Percentiles rank a stretch among this genome's conserved stretches.
These are phyloP conservation scores for Gasterosteus aculeatus DNA, from an alignment of 2,113 vertebrate species.

Conservation along the genomic window DNA sequence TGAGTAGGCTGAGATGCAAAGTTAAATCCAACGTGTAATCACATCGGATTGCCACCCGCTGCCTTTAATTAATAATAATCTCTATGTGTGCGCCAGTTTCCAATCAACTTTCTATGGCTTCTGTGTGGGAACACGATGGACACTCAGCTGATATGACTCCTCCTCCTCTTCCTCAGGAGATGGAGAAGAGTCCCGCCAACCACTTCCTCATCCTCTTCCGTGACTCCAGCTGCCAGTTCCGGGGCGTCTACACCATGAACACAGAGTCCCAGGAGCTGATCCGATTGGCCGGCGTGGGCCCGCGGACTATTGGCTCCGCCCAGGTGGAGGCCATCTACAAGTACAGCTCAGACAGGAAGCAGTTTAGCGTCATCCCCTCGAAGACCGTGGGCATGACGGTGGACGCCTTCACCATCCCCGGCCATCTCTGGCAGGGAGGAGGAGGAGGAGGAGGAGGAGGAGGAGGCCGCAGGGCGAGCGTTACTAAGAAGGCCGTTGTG, in stretches of 20 bases:
- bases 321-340: slow-evolving; percentile 92
- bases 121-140: too few species aligned
- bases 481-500: slow-evolving; percentile 76
- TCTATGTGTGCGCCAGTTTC: too few species aligned
- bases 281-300: slow-evolving; percentile 85
- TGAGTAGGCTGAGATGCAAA: too few species aligned
- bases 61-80: too few species aligned
- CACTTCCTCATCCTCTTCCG: slow-evolving; percentile 94
- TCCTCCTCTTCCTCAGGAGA: slow-evolving; percentile 80
- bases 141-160: too few species aligned
- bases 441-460: slow-evolving; percentile 74
- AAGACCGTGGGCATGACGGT: slow-evolving; percentile 92
- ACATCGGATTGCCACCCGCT: too few species aligned
- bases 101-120: too few species aligned
- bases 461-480: slow-evolving; percentile 83
- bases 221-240: slow-evolving; percentile 90
- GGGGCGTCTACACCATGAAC: slow-evolving; percentile 86
- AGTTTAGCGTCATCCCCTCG: slow-evolving; percentile 90
- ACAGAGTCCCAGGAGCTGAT: slow-evolving; percentile 85
- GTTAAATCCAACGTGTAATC: too few species aligned
- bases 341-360: slow-evolving; percentile 93
- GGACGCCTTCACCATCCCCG: slow-evolving; percentile 91
- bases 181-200: slow-evolving; percentile 90
- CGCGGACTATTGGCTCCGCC: slow-evolving; percentile 78
- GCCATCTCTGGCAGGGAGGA: slow-evolving; percentile 86